Evolutionary conservation across 2,888 invertebrate genomes (phyloP).

Genomic region (Lasioglossum lativentre): DNA sequence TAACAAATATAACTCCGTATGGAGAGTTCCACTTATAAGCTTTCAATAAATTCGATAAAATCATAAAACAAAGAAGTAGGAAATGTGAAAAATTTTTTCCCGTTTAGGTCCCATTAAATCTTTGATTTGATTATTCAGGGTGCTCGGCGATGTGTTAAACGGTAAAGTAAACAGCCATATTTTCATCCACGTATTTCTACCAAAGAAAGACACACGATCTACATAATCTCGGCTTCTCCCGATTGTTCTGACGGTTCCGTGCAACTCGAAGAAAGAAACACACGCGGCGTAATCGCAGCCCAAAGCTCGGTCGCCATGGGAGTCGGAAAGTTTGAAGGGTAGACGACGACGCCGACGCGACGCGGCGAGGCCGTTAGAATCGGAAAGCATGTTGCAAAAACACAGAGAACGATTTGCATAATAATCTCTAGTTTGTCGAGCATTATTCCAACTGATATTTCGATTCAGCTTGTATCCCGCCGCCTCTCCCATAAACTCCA

Average conservation of each 20-base stretch:
- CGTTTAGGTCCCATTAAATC: too few relatives aligned
- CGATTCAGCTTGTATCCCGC: conserved; percentile 24
- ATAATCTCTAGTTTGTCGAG: conserved; percentile 45
- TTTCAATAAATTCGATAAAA: too few relatives aligned
- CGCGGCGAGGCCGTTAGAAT: not conserved
- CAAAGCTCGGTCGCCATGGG: conserved; percentile 1
- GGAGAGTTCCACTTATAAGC: too few relatives aligned
- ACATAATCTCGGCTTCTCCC: not conserved
- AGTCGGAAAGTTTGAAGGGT: conserved; percentile 27
- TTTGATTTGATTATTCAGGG: not conserved
- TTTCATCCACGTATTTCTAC: not conserved
- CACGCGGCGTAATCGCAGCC: not conserved
- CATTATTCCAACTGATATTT: conserved; percentile 46
- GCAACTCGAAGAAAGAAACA: not conserved
- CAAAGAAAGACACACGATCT: not conserved
- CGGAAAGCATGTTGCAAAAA: conserved; percentile 40
- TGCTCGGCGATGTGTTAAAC: not conserved
- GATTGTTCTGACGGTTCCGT: not conserved
- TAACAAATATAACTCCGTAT: too few relatives aligned
- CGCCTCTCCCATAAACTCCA: conserved; percentile 26
- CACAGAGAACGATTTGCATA: conserved; percentile 43
- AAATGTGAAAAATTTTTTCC: too few relatives aligned
- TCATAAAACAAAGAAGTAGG: too few relatives aligned
- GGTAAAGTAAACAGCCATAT: not conserved
- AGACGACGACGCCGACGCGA: too few relatives aligned